phyloP scores from a whole-genome alignment of 2,113 vertebrate genomes.

The Spea multiplicata region DNA sequence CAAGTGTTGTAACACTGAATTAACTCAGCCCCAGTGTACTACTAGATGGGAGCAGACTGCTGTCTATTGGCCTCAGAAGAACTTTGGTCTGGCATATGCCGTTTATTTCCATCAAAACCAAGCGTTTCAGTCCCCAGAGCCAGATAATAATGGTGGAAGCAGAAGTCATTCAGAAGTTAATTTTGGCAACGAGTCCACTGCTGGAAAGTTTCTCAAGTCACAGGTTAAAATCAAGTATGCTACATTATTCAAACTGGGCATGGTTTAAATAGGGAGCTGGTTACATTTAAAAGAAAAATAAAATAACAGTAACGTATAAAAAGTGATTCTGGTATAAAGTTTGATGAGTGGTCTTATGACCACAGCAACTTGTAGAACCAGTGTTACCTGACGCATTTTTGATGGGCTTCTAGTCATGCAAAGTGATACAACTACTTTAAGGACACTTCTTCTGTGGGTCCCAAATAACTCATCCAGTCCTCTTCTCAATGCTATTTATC shows the following conservation, averaged over 20 bases:
- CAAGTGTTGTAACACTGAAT: constrained; percentile 23
- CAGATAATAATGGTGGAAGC: constrained; percentile 46
- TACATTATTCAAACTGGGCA: constrained; percentile 15
- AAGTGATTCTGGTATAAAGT: no score
- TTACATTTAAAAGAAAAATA: not conserved
- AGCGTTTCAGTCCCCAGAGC: constrained; percentile 42
- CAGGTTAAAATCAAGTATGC: constrained; percentile 32
- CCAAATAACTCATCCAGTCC: no score
- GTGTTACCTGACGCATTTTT: no score
- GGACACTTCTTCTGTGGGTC: no score
- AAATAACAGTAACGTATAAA: no score
- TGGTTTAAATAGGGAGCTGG: not conserved
- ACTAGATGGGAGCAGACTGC: constrained; percentile 32
- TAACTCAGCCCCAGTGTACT: constrained; percentile 11
- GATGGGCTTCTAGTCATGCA: no score
- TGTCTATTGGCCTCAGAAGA: constrained; percentile 45
- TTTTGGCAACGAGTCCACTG: constrained; percentile 35
- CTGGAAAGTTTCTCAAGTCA: constrained; percentile 42
- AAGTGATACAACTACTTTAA: no score
- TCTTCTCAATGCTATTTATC: no score
- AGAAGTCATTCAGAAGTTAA: constrained; percentile 46
- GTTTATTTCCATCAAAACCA: constrained; percentile 46
- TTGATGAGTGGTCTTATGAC: no score
- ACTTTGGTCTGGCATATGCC: constrained; percentile 39
- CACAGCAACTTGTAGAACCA: no score